Base-by-base conservation (phyloP, 2,113 vertebrate species). In the Psettodes erumei region DNA sequence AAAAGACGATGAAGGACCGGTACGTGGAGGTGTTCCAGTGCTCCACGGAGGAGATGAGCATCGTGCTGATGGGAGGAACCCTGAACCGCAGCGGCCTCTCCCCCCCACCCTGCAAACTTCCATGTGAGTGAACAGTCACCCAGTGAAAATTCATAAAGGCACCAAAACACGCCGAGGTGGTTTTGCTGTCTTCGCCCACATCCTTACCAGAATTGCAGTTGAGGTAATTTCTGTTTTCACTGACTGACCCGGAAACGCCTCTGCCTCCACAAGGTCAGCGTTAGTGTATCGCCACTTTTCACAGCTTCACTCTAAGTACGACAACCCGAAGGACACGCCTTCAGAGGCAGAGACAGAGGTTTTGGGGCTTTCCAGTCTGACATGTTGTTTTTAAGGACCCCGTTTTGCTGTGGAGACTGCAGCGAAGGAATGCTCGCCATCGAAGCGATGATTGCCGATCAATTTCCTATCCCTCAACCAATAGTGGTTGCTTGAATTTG, bases 11-110 rank as follows among this genome's bases (percentile, higher is more conserved):
- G 98, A 97, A 98, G 94, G 97, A 98, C 81, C 96, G 97, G 58
- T 99, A 99, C 0, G 97, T 99, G 32, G 97, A 99, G 93, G 98
- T 99, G 83, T 98, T 99, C 86, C 96, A 98, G 91, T 99, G 98
- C 89, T 99, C 97, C 61, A 96, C 96, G 63, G 97, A 99, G 91
- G 97, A 99, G 92, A 99, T 99, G 97, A 99, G 96, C 93, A 97
- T 97, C 63, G 97, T 99, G 86, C 94, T 99, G 93, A 98, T 99
- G 96, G 98, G 98, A 86, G 98, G 96, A 86, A 96, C 96, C 53
- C 92, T 99, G 92, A 96, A 97, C 90, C 96, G 97, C 92, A 98
- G 97, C 77, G 98, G 98, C 90, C 94, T 99, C 77, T 98, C 96
- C 47, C 98, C 98, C 37, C 98, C 98, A 5, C 98, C 98, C 88